Conservation (phyloP, 2,797 vertebrate genomes). For the Acestrorhynchus altus region DNA sequence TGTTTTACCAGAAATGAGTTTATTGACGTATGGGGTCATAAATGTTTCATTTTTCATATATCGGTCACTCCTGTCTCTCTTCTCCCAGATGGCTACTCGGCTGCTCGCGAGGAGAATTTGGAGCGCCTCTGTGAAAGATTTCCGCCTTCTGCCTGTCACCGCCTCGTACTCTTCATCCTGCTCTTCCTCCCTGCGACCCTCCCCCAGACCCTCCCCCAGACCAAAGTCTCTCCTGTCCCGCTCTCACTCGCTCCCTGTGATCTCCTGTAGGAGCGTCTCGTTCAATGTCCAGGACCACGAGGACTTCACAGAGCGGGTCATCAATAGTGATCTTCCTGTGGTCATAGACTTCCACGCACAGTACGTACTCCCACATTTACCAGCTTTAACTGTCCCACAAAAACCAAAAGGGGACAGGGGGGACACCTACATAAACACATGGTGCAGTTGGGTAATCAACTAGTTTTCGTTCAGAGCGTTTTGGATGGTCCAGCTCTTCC, state of each 20-base stretch:
- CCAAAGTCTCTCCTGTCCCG: constrained; percentile 62
- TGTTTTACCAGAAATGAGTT: too few relatives aligned
- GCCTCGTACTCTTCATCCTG: constrained; percentile 21
- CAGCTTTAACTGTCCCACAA: too few relatives aligned
- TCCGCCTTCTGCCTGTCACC: constrained; percentile 60
- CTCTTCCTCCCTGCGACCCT: constrained; percentile 59
- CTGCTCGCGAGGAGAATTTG: constrained; percentile 78
- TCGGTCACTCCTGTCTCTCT: constrained; percentile 10
- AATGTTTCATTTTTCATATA: too few relatives aligned
- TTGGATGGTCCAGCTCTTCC: too few relatives aligned
- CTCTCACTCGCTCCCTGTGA: constrained; percentile 64
- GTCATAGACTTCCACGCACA: constrained; percentile 95
- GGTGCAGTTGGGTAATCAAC: too few relatives aligned
- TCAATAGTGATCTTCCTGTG: constrained; percentile 89
- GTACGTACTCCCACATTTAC: constrained; percentile 67
- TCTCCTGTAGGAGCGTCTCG: constrained; percentile 71
- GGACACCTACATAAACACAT: too few relatives aligned
- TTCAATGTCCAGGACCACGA: constrained; percentile 92
- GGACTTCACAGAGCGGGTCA: constrained; percentile 92
- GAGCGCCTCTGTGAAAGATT: constrained; percentile 68
- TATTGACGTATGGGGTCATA: too few relatives aligned
- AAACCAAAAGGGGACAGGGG: too few relatives aligned
- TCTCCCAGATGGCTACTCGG: constrained; percentile 86
- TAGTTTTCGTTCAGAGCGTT: too few relatives aligned
- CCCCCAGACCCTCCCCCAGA: constrained; percentile 43